Evolutionary conservation across 2,888 invertebrate genomes (phyloP).

Genomic region (Ectemnius cavifrons): DNA sequence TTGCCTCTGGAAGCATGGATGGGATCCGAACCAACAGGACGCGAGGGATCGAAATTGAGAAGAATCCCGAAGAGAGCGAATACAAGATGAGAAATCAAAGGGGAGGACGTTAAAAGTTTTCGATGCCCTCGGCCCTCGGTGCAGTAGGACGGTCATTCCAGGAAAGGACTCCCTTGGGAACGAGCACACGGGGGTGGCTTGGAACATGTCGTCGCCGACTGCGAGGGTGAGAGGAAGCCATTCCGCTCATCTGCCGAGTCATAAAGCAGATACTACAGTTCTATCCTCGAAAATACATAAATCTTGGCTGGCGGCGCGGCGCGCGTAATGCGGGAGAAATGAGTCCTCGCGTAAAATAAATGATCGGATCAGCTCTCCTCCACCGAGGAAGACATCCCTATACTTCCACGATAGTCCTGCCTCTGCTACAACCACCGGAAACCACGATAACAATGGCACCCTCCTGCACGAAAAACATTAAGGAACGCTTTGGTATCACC

Average conservation of each 20-base stretch:
- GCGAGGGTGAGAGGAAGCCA: slow-evolving; percentile 51
- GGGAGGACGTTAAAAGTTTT: slow-evolving; percentile 69
- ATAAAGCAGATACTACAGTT: slow-evolving; percentile 72
- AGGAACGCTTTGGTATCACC: slow-evolving; percentile 11
- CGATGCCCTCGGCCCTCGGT: slow-evolving; percentile 67
- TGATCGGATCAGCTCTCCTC: slow-evolving; percentile 51
- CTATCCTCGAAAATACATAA: slow-evolving; percentile 70
- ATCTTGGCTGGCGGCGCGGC: slow-evolving; percentile 54
- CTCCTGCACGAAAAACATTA: slow-evolving; percentile 17
- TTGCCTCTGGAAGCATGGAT: too few relatives aligned
- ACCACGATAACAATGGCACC: slow-evolving; percentile 36
- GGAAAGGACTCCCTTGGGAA: slow-evolving; percentile 67
- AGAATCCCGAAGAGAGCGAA: slow-evolving; percentile 13
- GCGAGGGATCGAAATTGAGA: too few relatives aligned
- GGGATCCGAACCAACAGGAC: too few relatives aligned
- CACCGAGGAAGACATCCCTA: slow-evolving; percentile 34
- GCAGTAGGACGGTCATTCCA: slow-evolving; percentile 60
- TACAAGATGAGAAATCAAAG: slow-evolving; percentile 62
- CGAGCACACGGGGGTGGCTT: slow-evolving; percentile 43
- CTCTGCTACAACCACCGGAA: slow-evolving; percentile 14
- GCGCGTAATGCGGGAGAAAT: slow-evolving; percentile 56
- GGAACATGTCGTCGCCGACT: slow-evolving; percentile 19
- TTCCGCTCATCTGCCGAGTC: slow-evolving; percentile 75
- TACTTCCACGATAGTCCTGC: too few relatives aligned
- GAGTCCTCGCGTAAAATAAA: slow-evolving; percentile 62